phyloP scores from a whole-genome alignment of 2,113 vertebrate genomes.

The Gymnogyps californianus region DNA sequence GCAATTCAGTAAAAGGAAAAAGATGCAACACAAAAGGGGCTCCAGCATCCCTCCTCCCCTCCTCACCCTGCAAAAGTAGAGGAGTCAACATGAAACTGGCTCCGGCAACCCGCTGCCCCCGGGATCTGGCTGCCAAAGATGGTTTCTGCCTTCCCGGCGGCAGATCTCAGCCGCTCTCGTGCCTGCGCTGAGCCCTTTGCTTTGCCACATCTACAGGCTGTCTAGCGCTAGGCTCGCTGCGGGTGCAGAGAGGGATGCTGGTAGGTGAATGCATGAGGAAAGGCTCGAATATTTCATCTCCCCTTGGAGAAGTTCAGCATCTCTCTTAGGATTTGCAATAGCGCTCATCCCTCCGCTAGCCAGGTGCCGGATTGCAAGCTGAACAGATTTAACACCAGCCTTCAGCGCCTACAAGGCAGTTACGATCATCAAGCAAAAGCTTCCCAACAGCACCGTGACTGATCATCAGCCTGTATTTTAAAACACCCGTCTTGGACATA shows the following conservation, averaged over 20 bases:
- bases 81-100: not conserved
- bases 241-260: not conserved
- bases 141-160: not conserved
- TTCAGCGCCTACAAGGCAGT: not conserved
- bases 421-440: not conserved
- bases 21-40: not conserved
- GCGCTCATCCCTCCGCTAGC: not conserved
- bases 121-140: not conserved
- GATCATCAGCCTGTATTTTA: not conserved
- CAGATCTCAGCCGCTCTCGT: not conserved
- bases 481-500: not conserved
- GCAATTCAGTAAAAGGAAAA: not conserved
- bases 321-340: not conserved
- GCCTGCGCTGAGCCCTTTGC: not conserved
- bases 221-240: not conserved
- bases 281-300: not conserved
- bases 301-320: not conserved
- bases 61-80: not conserved
- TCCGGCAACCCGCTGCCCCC: not conserved
- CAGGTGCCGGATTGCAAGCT: not conserved
- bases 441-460: not conserved
- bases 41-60: not conserved
- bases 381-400: not conserved
- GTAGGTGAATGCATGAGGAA: not conserved
- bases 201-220: not conserved